These are phyloP conservation scores for Xiphorhynchus elegans DNA, from an alignment of 2,113 vertebrate species.

Conservation along the genomic window DNA sequence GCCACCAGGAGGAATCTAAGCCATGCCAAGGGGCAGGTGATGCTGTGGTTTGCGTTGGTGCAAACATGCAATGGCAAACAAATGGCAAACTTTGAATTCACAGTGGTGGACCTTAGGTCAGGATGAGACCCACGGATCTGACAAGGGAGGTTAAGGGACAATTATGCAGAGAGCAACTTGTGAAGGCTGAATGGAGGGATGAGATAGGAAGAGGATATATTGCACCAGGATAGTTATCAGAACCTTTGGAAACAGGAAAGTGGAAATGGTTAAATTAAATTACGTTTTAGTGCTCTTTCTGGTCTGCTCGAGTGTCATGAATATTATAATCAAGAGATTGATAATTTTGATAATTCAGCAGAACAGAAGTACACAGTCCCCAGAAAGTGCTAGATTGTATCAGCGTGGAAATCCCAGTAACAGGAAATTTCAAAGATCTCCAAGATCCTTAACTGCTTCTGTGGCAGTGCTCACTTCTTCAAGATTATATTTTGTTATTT, in stretches of 20 bases:
- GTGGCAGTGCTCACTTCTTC: not conserved
- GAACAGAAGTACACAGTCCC: conserved; percentile 26
- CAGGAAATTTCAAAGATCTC: conserved; percentile 60
- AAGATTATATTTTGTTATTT: conserved; percentile 12
- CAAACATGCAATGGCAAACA: not conserved
- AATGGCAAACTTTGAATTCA: not conserved
- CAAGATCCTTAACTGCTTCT: conserved; percentile 65
- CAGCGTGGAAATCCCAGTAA: conserved; percentile 66
- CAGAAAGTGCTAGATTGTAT: conserved; percentile 60
- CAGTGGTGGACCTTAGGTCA: not conserved
- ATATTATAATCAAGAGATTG: conserved; percentile 62
- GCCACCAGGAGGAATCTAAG: not conserved
- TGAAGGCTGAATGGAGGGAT: not conserved
- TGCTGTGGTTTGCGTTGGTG: not conserved
- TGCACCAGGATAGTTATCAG: not conserved
- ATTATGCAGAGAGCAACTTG: not conserved
- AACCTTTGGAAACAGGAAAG: not conserved
- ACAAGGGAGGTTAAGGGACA: not conserved
- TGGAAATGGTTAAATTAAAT: conserved; percentile 36
- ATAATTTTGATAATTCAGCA: conserved; percentile 58
- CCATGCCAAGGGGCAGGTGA: not conserved
- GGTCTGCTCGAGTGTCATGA: conserved; percentile 38
- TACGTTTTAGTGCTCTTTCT: not conserved
- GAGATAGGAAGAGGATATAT: not conserved
- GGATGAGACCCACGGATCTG: not conserved